Conservation (phyloP, 2,113 vertebrate species). For the Crotalus helleri region DNA sequence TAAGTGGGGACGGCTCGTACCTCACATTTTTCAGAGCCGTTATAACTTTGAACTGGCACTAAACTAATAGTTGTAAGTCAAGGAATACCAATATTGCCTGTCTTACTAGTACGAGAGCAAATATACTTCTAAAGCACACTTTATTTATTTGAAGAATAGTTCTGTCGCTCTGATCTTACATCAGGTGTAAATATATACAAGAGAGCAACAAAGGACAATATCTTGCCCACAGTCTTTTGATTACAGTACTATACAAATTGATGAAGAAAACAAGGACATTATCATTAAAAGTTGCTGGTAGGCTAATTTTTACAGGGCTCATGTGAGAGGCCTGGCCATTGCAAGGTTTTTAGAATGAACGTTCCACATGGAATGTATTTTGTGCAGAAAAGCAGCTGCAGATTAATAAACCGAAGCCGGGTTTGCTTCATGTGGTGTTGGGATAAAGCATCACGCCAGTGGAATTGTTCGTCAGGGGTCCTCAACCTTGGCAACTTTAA, state of each 20-base stretch:
- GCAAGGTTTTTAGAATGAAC: background rate
- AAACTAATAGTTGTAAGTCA: no score
- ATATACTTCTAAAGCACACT: no score
- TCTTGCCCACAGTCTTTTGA: background rate
- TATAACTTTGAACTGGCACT: no score
- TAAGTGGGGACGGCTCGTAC: no score
- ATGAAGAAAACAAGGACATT: background rate
- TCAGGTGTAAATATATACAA: background rate
- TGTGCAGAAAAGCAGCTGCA: background rate
- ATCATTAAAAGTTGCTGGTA: background rate
- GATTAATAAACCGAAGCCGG: background rate
- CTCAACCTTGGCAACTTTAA: no score
- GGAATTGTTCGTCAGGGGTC: background rate
- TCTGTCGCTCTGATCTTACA: background rate
- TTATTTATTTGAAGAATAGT: background rate
- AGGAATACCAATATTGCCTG: no score
- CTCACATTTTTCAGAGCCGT: no score
- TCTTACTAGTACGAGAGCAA: background rate
- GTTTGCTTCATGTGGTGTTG: slow-evolving; percentile 37
- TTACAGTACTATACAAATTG: background rate
- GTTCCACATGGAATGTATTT: background rate
- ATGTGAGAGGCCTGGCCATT: slow-evolving; percentile 13
- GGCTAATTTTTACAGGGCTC: background rate
- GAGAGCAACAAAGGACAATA: background rate
- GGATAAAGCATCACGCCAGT: background rate